A percentile compares a stretch with the other conserved stretches of the same genome.
These are phyloP conservation scores for Hybognathus amarus DNA, from an alignment of 2,797 vertebrate species.

Conservation along the genomic window DNA sequence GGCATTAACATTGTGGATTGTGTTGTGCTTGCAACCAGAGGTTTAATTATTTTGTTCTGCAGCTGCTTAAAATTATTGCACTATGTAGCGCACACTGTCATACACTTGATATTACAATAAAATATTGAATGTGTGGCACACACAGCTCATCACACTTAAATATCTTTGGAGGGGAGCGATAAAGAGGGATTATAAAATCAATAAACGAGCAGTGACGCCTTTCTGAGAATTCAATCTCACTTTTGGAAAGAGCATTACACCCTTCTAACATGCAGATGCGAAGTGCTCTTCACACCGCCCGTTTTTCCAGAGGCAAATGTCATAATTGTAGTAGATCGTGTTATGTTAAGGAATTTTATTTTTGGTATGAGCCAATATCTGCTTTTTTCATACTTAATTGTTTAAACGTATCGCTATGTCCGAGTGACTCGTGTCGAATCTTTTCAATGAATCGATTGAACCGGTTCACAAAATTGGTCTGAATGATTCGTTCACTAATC, in stretches of 20 bases:
- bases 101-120: neutral
- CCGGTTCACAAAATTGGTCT: neutral
- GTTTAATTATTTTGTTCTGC: constrained; percentile 14
- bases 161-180: constrained; percentile 15
- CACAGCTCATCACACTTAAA: constrained; percentile 36
- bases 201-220: constrained; percentile 42
- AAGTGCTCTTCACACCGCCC: neutral
- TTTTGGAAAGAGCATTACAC: constrained; percentile 31
- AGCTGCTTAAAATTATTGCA: constrained; percentile 2
- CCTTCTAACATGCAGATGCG: constrained; percentile 27
- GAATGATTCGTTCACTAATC: neutral
- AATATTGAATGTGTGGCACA: constrained; percentile 6
- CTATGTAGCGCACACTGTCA: constrained; percentile 21
- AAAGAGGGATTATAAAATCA: constrained; percentile 43
- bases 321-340: neutral
- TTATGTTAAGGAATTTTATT: neutral
- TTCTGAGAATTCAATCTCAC: constrained; percentile 45
- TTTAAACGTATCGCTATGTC: neutral
- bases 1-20: constrained; percentile 15
- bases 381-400: neutral
- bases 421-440: neutral
- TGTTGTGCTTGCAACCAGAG: neutral
- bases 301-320: constrained; percentile 7
- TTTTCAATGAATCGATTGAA: neutral
- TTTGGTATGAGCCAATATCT: neutral